These are phyloP conservation scores for Diaphora mendica DNA, from an alignment of 2,888 invertebrate genomes.

Conservation along the genomic window DNA sequence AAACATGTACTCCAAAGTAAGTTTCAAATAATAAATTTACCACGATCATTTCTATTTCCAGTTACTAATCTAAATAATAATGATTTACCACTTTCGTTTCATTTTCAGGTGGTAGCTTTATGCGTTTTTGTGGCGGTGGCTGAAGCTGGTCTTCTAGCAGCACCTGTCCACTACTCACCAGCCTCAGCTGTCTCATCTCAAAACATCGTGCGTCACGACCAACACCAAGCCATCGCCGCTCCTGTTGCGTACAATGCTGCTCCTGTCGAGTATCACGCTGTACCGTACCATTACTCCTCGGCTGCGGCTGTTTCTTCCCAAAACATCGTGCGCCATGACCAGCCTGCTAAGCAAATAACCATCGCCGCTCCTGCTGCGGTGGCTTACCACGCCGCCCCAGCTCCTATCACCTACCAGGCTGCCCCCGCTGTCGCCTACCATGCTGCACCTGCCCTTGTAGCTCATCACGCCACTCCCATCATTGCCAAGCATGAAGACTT, in stretches of 20 bases:
- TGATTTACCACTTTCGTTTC: slow-evolving; percentile 16
- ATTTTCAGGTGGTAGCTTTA: slow-evolving; percentile 50
- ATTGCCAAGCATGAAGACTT: slow-evolving; percentile 47
- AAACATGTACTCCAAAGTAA: slow-evolving; percentile 17
- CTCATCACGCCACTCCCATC: slow-evolving; percentile 40
- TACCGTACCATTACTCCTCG: slow-evolving; percentile 23
- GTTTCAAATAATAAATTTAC: background rate
- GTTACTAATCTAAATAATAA: background rate
- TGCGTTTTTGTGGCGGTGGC: slow-evolving; percentile 59
- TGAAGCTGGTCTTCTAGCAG: slow-evolving; percentile 62
- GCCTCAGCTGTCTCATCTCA: slow-evolving; percentile 62
- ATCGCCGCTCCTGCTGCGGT: background rate
- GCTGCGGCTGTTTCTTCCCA: background rate
- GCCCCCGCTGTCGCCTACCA: slow-evolving; percentile 55
- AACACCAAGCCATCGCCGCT: slow-evolving; percentile 52
- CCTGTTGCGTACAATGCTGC: slow-evolving; percentile 41
- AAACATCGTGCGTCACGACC: slow-evolving; percentile 59
- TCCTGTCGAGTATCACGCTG: too few species aligned
- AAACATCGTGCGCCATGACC: background rate
- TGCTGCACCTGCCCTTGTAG: slow-evolving; percentile 24
- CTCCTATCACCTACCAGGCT: slow-evolving; percentile 30
- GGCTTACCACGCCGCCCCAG: slow-evolving; percentile 12
- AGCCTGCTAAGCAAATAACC: background rate
- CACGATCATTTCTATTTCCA: too few species aligned
- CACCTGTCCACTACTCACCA: slow-evolving; percentile 58